These are phyloP conservation scores for Rhodeus uyekii DNA, from an alignment of 2,797 vertebrate species.

Conservation along the genomic window DNA sequence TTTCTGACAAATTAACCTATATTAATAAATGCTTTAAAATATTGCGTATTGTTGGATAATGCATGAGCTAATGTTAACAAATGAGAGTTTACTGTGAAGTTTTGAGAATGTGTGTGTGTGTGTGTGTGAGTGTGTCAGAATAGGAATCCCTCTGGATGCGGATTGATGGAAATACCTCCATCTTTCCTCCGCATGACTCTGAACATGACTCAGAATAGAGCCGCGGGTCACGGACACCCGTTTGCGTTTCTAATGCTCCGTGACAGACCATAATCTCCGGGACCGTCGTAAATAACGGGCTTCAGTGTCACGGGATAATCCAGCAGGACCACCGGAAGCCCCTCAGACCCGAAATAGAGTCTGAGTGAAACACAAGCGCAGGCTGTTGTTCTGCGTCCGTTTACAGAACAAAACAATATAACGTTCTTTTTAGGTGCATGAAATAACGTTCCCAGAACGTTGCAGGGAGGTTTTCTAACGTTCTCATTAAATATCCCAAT, in stretches of 20 bases:
- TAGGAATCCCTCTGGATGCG: conserved; percentile 65
- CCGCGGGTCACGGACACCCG: neutral
- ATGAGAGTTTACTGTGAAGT: neutral
- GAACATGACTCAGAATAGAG: conserved; percentile 27
- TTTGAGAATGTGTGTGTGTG: neutral
- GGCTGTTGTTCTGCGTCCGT: too few relatives aligned
- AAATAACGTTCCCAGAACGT: too few relatives aligned
- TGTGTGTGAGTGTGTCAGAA: conserved; percentile 68
- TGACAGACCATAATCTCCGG: conserved; percentile 29
- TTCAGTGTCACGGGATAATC: too few relatives aligned
- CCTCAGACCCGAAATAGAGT: too few relatives aligned
- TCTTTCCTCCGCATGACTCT: conserved; percentile 10
- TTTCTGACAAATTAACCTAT: neutral
- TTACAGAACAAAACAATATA: too few relatives aligned
- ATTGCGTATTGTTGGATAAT: neutral
- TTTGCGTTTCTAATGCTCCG: neutral
- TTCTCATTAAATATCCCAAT: too few relatives aligned
- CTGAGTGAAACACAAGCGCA: too few relatives aligned
- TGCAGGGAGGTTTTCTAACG: too few relatives aligned
- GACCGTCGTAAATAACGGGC: conserved; percentile 19
- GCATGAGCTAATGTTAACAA: neutral
- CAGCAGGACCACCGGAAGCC: too few relatives aligned
- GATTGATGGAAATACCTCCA: neutral
- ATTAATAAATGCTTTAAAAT: too few relatives aligned
- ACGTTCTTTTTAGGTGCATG: too few relatives aligned